A percentile compares a stretch with the other conserved stretches of the same genome.
Conservation (phyloP, 2,888 invertebrate genomes). For the Gasteruption jaculator region DNA sequence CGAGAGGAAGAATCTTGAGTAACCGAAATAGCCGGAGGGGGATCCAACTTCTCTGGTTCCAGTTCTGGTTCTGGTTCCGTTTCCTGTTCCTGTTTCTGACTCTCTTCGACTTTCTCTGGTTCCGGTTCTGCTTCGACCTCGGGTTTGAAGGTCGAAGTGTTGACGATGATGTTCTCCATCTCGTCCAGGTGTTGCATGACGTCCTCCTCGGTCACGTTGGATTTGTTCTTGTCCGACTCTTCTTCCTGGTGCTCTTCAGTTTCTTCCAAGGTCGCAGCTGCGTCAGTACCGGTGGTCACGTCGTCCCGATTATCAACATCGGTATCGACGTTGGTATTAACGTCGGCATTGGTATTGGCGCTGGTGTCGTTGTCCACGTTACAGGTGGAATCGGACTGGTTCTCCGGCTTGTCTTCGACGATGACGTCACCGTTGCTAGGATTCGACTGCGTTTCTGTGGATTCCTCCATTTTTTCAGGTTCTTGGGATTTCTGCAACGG, state of each 20-base stretch:
- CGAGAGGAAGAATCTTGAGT: too few species aligned
- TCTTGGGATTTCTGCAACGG: not conserved
- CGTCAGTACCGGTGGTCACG: conserved; percentile 28
- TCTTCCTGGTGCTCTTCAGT: conserved; percentile 17
- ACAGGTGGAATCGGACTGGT: too few species aligned
- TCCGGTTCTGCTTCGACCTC: conserved; percentile 27
- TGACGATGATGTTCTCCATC: conserved; percentile 38
- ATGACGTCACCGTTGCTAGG: conserved; percentile 20
- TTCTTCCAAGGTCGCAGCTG: conserved; percentile 28
- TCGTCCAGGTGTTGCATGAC: conserved; percentile 39
- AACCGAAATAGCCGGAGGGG: too few species aligned
- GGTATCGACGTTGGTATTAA: conserved; percentile 9
- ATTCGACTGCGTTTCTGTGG: too few species aligned
- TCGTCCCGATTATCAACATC: conserved; percentile 9
- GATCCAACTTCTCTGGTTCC: too few species aligned
- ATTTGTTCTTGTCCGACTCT: conserved; percentile 6
- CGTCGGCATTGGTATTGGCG: conserved; percentile 3
- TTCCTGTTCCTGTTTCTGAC: conserved; percentile 11
- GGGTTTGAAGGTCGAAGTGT: conserved; percentile 29
- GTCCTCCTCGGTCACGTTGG: conserved; percentile 37
- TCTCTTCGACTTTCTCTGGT: conserved; percentile 14
- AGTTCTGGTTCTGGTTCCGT: conserved; percentile 15
- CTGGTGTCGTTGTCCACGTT: not conserved
- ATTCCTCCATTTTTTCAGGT: not conserved
- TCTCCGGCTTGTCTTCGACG: not conserved